phyloP scores from a whole-genome alignment of 1,140 invertebrate genomes.

The Drosophila navojoa region DNA sequence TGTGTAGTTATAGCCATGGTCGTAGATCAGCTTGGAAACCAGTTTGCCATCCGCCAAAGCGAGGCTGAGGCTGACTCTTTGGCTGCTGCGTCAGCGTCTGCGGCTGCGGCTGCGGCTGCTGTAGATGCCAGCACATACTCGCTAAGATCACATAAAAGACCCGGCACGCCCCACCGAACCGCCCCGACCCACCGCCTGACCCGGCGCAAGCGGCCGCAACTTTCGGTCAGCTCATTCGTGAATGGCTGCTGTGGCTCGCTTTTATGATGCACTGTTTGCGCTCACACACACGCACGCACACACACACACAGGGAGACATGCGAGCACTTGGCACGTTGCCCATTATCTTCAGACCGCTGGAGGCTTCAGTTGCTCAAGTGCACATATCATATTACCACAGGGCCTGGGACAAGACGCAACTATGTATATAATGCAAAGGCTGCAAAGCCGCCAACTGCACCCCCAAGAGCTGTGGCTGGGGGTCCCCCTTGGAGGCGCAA shows the following conservation, averaged over 20 bases:
- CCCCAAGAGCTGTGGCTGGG: constrained; percentile 52
- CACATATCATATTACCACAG: constrained; percentile 73
- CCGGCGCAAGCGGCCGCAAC: constrained; percentile 2
- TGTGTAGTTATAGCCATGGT: constrained; percentile 44
- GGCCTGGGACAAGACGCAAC: constrained; percentile 24
- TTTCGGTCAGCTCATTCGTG: constrained; percentile 58
- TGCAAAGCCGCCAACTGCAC: constrained; percentile 31
- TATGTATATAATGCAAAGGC: not conserved
- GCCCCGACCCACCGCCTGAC: not conserved
- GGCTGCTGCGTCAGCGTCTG: constrained; percentile 32
- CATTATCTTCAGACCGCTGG: constrained; percentile 65
- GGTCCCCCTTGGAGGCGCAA: constrained; percentile 44
- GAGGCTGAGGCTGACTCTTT: constrained; percentile 43
- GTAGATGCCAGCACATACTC: constrained; percentile 79
- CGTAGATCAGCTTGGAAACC: constrained; percentile 61
- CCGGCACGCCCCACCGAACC: constrained; percentile 62
- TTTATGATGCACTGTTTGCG: constrained; percentile 79
- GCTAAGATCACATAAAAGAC: constrained; percentile 77
- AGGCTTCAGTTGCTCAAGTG: constrained; percentile 65
- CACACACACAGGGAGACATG: constrained; percentile 59
- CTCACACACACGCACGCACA: constrained; percentile 46
- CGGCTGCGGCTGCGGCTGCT: constrained; percentile 24
- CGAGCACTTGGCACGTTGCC: constrained; percentile 78
- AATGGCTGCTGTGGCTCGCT: constrained; percentile 61
- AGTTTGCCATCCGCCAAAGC: constrained; percentile 80